Evolutionary conservation across 2,797 vertebrate species (phyloP).

Genomic region (Cephalopachus bancanus): DNA sequence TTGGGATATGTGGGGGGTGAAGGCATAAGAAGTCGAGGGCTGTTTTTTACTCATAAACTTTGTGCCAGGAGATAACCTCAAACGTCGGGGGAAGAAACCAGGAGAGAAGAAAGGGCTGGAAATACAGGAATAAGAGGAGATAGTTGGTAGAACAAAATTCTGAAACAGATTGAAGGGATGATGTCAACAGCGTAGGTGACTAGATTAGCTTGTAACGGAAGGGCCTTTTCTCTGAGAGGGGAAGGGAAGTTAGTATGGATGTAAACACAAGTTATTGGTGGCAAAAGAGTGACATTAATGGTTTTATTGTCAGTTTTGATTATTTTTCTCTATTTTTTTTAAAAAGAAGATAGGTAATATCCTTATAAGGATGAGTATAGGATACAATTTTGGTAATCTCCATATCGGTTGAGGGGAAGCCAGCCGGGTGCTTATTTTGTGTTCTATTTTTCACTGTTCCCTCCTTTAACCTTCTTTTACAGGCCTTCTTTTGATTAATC

Average conservation of each 20-base stretch:
- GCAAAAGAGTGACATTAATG: background rate
- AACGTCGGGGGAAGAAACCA: background rate
- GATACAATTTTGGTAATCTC: slow-evolving; percentile 5
- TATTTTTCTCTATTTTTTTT: background rate
- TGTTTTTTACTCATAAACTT: background rate
- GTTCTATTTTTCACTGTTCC: background rate
- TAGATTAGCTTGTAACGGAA: background rate
- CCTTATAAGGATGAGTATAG: background rate
- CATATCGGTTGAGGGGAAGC: slow-evolving; percentile 13
- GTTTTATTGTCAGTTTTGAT: background rate
- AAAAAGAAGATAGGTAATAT: slow-evolving; percentile 11
- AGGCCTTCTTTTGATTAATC: background rate
- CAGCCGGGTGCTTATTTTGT: background rate
- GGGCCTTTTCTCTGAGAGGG: background rate
- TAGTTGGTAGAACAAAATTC: background rate
- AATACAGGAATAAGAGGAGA: background rate
- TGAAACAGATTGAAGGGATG: background rate
- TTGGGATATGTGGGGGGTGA: background rate
- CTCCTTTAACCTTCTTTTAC: background rate
- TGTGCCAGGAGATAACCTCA: background rate
- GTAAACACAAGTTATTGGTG: background rate
- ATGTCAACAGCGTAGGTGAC: background rate
- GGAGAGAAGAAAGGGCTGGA: background rate
- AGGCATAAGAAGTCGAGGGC: background rate
- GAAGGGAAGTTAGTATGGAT: background rate